Evolutionary conservation across 2,888 invertebrate genomes (phyloP).

Genomic region (Caenorhabditis afra): DNA sequence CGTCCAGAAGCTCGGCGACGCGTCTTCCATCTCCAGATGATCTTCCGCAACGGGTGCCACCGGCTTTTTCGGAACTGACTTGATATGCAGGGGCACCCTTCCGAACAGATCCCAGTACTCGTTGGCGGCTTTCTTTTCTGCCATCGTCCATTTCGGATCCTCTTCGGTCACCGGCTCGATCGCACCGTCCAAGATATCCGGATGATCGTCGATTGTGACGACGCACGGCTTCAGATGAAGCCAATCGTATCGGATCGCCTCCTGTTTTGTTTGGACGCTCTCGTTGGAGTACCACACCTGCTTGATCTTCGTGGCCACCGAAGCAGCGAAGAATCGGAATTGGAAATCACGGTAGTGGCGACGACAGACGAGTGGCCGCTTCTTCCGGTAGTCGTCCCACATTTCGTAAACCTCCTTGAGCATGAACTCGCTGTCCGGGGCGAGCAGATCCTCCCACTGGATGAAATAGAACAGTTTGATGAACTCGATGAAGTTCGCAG

Average conservation of each 20-base stretch:
- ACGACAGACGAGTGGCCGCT: constrained; percentile 22
- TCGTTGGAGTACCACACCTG: not conserved
- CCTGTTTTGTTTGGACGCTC: not conserved
- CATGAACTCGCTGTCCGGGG: constrained; percentile 10
- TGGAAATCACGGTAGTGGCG: constrained; percentile 39
- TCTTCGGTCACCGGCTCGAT: not conserved
- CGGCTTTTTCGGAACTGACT: not conserved
- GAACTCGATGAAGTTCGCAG: constrained; percentile 25
- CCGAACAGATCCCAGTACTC: constrained; percentile 54
- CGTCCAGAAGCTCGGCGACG: constrained; percentile 19
- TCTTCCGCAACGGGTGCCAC: constrained; percentile 9
- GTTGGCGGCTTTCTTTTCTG: constrained; percentile 24
- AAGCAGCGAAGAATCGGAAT: constrained; percentile 37
- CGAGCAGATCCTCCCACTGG: constrained; percentile 40
- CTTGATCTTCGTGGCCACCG: constrained; percentile 46
- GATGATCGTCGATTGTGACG: constrained; percentile 14
- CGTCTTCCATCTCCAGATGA: constrained; percentile 13
- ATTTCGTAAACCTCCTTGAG: constrained; percentile 37
- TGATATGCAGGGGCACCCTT: constrained; percentile 36
- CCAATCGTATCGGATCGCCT: constrained; percentile 28
- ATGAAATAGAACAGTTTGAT: constrained; percentile 50
- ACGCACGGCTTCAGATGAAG: constrained; percentile 31
- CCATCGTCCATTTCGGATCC: constrained; percentile 4
- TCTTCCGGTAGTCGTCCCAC: constrained; percentile 32
- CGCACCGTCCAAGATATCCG: not conserved